These are phyloP conservation scores for Cephalophus harveyi DNA, from an alignment of 2,113 vertebrate species.

Conservation along the genomic window DNA sequence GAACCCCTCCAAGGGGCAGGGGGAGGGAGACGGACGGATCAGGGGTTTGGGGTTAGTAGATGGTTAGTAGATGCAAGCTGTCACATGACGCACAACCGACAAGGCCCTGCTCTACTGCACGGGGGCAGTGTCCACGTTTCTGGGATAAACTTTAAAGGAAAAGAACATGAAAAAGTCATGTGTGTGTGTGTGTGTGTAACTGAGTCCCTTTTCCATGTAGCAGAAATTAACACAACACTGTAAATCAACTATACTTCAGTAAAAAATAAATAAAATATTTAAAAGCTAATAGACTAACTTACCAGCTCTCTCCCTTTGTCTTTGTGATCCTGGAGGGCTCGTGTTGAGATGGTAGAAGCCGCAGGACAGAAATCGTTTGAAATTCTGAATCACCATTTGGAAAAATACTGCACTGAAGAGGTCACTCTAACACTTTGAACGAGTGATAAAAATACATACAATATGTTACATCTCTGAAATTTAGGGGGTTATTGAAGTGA, in stretches of 20 bases:
- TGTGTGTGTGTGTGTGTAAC: not conserved
- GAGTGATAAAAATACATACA: not conserved
- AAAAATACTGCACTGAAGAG: not conserved
- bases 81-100: fast-evolving
- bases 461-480: not conserved
- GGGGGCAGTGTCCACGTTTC: fast-evolving
- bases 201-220: not conserved
- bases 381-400: not conserved
- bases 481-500: not conserved
- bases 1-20: not conserved
- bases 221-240: not conserved
- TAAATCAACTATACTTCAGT: not conserved
- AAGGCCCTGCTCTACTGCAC: not conserved
- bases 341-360: not conserved
- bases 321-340: not conserved
- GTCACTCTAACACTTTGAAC: not conserved
- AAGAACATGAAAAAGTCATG: not conserved
- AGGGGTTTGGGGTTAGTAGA: not conserved
- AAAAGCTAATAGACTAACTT: not conserved
- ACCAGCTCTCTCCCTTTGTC: not conserved
- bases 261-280: not conserved
- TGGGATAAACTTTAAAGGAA: not conserved
- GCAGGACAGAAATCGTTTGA: not conserved
- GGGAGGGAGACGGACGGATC: fast-evolving
- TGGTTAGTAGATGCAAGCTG: not conserved